phyloP scores from a whole-genome alignment of 2,888 invertebrate species.

The Epicampocera succincta region DNA sequence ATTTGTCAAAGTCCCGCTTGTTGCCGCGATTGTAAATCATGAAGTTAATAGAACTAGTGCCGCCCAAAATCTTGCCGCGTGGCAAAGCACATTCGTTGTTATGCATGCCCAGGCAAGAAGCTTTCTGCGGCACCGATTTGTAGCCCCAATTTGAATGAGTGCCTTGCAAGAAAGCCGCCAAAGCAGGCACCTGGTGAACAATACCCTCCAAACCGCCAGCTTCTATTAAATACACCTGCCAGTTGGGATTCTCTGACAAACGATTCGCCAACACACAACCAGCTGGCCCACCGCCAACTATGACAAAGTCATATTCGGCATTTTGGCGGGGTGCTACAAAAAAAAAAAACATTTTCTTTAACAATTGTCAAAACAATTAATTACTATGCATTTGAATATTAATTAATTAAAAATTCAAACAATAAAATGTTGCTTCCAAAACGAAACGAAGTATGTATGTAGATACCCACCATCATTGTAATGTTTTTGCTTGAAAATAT shows the following conservation, averaged over 20 bases:
- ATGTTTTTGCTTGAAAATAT: slow-evolving; percentile 72
- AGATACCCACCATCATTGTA: slow-evolving; percentile 76
- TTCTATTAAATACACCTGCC: slow-evolving; percentile 83
- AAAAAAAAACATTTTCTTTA: neutral
- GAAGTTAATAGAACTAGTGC: slow-evolving; percentile 85
- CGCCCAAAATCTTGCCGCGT: slow-evolving; percentile 84
- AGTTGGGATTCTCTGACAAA: slow-evolving; percentile 80
- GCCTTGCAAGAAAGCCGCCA: slow-evolving; percentile 77
- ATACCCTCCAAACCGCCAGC: slow-evolving; percentile 82
- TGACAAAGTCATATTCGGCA: slow-evolving; percentile 90
- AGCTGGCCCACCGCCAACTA: slow-evolving; percentile 93
- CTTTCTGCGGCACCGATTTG: slow-evolving; percentile 85
- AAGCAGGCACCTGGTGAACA: slow-evolving; percentile 77
- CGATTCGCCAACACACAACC: slow-evolving; percentile 83
- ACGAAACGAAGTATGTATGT: neutral
- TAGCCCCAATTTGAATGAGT: slow-evolving; percentile 87
- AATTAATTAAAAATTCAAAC: too few species aligned
- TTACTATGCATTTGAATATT: neutral
- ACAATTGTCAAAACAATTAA: slow-evolving; percentile 22
- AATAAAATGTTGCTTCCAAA: neutral
- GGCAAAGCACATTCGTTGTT: slow-evolving; percentile 82
- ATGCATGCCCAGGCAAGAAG: slow-evolving; percentile 83
- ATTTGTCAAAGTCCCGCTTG: slow-evolving; percentile 86
- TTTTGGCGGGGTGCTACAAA: slow-evolving; percentile 88
- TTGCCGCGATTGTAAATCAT: slow-evolving; percentile 90